Percentiles rank a stretch among this genome's conserved stretches.
These are phyloP conservation scores for Epizoanthus illoricatus DNA, from an alignment of 92 coral and sea anemone species.

Conservation along the genomic window DNA sequence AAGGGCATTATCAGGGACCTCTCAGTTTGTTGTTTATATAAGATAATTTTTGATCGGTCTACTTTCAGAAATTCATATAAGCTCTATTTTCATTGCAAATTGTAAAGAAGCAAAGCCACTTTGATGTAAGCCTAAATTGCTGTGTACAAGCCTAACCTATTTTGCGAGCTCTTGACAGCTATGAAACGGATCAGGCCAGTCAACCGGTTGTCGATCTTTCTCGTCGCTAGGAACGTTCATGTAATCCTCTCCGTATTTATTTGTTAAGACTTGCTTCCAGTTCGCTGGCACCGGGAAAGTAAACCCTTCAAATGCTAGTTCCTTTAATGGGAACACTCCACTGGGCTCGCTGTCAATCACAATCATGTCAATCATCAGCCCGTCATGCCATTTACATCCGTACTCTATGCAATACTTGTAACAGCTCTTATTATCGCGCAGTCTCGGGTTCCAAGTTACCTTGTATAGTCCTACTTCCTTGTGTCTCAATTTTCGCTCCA, in stretches of 20 bases:
- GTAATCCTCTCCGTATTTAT: conserved; percentile 44
- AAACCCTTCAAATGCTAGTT: conserved; percentile 70
- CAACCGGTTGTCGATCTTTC: conserved; percentile 22
- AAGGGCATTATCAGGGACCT: too few species aligned
- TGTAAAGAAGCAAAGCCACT: too few species aligned
- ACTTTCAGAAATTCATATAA: too few species aligned
- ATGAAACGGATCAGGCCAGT: conserved; percentile 49
- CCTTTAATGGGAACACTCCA: conserved; percentile 44
- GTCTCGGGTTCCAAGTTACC: conserved; percentile 46
- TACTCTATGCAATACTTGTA: conserved; percentile 50
- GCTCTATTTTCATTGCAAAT: too few species aligned
- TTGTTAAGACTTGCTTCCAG: conserved; percentile 40
- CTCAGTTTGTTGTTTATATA: too few species aligned
- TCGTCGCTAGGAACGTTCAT: conserved; percentile 27
- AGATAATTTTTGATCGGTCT: too few species aligned
- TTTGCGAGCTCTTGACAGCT: conserved; percentile 44
- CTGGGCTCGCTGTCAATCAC: conserved; percentile 39
- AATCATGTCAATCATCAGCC: conserved; percentile 64
- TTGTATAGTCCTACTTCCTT: conserved; percentile 46
- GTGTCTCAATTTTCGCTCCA: background rate
- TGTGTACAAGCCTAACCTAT: background rate
- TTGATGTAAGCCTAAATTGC: too few species aligned
- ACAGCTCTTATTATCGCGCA: conserved; percentile 59
- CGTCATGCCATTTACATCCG: conserved; percentile 68
- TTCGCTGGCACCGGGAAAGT: conserved; percentile 58